Evolutionary conservation across 2,888 invertebrate genomes (phyloP), one percentile per base, ranked within the genome.

Genomic region (Ophion costatus): DNA sequence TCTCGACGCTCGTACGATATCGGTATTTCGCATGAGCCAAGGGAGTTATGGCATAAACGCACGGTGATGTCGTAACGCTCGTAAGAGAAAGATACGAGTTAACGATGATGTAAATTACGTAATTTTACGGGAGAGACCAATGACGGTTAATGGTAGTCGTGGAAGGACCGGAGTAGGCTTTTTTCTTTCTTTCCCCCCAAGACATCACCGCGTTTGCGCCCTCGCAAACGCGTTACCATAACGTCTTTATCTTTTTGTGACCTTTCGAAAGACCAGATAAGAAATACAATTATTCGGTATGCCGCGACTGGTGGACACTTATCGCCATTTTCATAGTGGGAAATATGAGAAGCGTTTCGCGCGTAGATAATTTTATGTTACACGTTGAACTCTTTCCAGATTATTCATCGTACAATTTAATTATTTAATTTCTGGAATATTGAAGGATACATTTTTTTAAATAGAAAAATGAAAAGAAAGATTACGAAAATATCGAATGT

Each of bases 21-120:
- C 45, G 71, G 70, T 38, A 38, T 82, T 76, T 82, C 73, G 77
- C 77, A 56, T 61, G 73, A 73, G 80, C 59, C 74, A 61, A 17
- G 51, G 17, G 70, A 70, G 64, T 80, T 76, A 73, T 76, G 85
- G 80, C 82, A 80, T 64, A 71, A 20, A 64, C 51, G 42, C 22
- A 45, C 22, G 33, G 63, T 56, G 70, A 63, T 85, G 82, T 82
- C 85, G 71, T 85, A 82, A 85, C 51, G 0, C 17, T 51, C 51
- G 14, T 51, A 51, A 51, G 51, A 17, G 59, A 81, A 79, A 38
- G 17, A 70, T 24, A 80, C 79, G 80, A 86, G 84, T 86, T 83
- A 87, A 83, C 80, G 82, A 85, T 88, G 78, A 87, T 87, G 86
- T 84, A 84, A 87, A 84, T 84, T 82, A 76, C 73, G 77, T 80